Conservation (phyloP, 2,113 vertebrate species). For the Thamnaconus septentrionalis region DNA sequence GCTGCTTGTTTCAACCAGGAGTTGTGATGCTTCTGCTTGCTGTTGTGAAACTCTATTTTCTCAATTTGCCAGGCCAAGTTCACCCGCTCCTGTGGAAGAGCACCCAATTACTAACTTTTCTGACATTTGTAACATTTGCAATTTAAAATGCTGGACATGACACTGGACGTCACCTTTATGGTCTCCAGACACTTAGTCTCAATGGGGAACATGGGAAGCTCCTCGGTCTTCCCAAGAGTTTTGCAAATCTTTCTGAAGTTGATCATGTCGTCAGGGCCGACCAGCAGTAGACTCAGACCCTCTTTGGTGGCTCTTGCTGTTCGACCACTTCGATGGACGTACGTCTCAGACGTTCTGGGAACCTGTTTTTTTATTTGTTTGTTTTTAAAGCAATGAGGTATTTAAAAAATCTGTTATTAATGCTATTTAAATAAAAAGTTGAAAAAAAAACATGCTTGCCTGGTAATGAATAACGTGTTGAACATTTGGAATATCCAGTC, state of each 20-base stretch:
- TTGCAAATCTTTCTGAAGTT: conserved; percentile 93
- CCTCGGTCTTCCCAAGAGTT: conserved; percentile 86
- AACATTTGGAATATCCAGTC: conserved; percentile 93
- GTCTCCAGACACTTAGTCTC: conserved; percentile 85
- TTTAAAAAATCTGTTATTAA: neutral
- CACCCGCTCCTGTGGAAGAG: conserved; percentile 82
- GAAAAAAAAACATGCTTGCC: conserved; percentile 65
- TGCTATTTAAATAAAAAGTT: too few relatives aligned
- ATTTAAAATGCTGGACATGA: neutral
- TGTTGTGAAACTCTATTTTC: conserved; percentile 90
- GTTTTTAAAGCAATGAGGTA: too few relatives aligned
- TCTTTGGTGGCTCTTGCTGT: conserved; percentile 89
- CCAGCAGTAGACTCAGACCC: conserved; percentile 88
- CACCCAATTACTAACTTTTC: conserved; percentile 1
- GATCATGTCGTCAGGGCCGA: conserved; percentile 89
- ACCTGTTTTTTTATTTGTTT: conserved; percentile 74
- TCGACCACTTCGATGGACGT: conserved; percentile 91
- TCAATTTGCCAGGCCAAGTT: conserved; percentile 88
- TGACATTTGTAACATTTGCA: neutral
- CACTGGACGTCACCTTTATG: conserved; percentile 79
- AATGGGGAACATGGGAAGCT: conserved; percentile 87
- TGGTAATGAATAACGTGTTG: conserved; percentile 98
- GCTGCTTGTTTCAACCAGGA: conserved; percentile 93
- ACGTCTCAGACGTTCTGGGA: conserved; percentile 91
- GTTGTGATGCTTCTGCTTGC: conserved; percentile 88